Base-by-base conservation (phyloP, 2,888 invertebrate species). In the Cataglyphis albicans region DNA sequence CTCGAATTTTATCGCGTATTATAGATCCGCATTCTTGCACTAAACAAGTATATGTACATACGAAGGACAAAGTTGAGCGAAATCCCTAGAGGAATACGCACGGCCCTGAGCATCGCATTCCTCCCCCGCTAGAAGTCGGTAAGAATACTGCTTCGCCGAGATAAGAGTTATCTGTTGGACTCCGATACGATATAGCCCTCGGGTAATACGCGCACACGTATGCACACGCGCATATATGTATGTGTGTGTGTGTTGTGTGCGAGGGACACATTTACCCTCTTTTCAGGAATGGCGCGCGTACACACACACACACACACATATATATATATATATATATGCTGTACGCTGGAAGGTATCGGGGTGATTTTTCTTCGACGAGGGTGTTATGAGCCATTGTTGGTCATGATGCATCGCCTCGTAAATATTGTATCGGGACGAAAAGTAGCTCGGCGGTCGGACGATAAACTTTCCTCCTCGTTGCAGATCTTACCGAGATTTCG, bases 401-500 rank as follows among this genome's bases (percentile, higher is more conserved):
- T 87, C 90, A 87, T 94, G 94, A 94, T 94, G 92, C 93, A 94
- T 94, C 93, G 93, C 92, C 94, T 93, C 94, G 93, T 94, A 94
- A 94, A 94, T 94, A 93, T 93, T 92, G 91, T 92, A 94, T 94
- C 93, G 92, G 89, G 89, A 87, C 91, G 88, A 90, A 91, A 92
- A 91, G 91, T 92, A 91, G 92, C 91, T 87, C 65, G 87, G 84
- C 82, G 86, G 75, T 88, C 85, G 82, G 84, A 85, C 89, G 92
- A 92, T 92, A 92, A 92, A 89, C 87, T 87, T 80, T 82, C 84
- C 82, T 85, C 81, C 87, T 83, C 83, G 82, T 83, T 80, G 81
- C 73, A 84, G 86, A 89, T 86, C 85, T 64, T 41, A 35, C 82
- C 52, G 75, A 83, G 88, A 89, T 88, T 86, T 81, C 85, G 68